phyloP scores from a whole-genome alignment of 2,797 vertebrate species.

The Macropus fuliginosus region DNA sequence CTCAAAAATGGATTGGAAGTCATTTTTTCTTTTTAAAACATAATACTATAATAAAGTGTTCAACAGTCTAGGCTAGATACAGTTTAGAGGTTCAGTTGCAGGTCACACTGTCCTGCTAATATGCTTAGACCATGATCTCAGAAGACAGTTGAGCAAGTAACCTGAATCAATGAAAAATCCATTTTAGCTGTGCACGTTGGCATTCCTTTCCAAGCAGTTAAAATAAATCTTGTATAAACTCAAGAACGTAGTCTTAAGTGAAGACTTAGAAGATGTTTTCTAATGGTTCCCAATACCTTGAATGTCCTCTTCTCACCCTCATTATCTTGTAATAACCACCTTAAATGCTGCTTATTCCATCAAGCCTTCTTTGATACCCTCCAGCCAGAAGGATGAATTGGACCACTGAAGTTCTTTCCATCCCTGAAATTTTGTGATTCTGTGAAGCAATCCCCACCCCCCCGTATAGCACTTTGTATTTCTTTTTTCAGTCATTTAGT shows the following conservation, averaged over 20 bases:
- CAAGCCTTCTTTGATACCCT: neutral
- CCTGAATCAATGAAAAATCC: neutral
- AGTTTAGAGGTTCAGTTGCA: neutral
- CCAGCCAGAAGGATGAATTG: neutral
- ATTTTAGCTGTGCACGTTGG: neutral
- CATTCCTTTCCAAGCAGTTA: neutral
- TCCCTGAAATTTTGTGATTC: neutral
- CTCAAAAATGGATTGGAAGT: neutral
- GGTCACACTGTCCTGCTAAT: neutral
- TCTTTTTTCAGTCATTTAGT: neutral
- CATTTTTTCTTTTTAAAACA: neutral
- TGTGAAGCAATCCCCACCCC: neutral
- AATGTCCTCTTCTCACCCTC: neutral
- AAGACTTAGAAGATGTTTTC: neutral
- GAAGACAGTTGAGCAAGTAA: neutral
- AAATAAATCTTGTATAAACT: neutral
- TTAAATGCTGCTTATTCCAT: neutral
- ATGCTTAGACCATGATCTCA: neutral
- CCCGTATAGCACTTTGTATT: neutral
- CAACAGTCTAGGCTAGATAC: neutral
- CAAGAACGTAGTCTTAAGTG: neutral
- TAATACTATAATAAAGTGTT: neutral
- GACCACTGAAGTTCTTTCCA: neutral
- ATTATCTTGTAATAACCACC: neutral
- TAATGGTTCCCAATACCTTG: neutral